Percentiles rank a stretch among this genome's conserved stretches.
phyloP scores from a whole-genome alignment of 2,888 invertebrate species.

The Drosophila melanosoma region DNA sequence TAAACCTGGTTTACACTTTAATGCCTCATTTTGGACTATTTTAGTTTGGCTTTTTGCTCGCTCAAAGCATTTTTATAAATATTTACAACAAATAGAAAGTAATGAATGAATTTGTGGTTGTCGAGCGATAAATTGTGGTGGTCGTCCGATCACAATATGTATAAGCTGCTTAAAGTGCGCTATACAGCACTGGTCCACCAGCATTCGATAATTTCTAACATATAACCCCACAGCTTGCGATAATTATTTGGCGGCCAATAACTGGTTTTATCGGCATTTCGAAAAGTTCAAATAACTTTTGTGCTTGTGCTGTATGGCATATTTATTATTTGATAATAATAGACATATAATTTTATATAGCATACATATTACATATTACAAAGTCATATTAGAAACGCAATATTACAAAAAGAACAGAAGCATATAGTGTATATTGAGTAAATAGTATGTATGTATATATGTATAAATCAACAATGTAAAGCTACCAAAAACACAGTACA shows the following conservation, averaged over 20 bases:
- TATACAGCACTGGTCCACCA: constrained; percentile 13
- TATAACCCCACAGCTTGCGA: not conserved
- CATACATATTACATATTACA: constrained; percentile 58
- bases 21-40: constrained; percentile 40
- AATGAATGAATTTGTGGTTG: constrained; percentile 61
- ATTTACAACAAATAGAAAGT: constrained; percentile 77
- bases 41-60: constrained; percentile 32
- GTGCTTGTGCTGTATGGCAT: constrained; percentile 28
- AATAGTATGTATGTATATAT: constrained; percentile 18
- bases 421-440: constrained; percentile 49
- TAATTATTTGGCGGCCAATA: not conserved
- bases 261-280: not conserved
- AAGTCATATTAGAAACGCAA: constrained; percentile 59
- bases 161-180: not conserved
- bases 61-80: constrained; percentile 56
- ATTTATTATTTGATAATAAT: constrained; percentile 40
- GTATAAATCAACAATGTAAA: constrained; percentile 27
- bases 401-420: constrained; percentile 67
- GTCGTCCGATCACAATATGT: constrained; percentile 15
- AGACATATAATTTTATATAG: constrained; percentile 58
- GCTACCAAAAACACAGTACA: constrained; percentile 16
- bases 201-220: not conserved
- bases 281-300: not conserved
- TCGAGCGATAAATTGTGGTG: constrained; percentile 41
- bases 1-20: constrained; percentile 17